phyloP scores from a whole-genome alignment of 1,140 invertebrate genomes.

The Leptoteleia sp. region DNA sequence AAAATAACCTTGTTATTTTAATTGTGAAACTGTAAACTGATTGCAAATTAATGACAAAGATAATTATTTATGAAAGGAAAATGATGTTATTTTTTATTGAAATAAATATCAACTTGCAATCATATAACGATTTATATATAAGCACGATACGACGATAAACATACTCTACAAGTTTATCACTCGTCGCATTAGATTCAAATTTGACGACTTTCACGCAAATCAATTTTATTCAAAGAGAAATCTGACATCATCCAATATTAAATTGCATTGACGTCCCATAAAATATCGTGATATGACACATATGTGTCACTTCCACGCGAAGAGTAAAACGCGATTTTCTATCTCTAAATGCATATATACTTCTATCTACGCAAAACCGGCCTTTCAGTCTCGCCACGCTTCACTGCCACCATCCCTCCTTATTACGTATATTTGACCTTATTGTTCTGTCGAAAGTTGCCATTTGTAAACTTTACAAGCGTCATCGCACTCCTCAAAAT shows the following conservation, averaged over 20 bases:
- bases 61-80: no score
- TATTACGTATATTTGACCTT: conserved; percentile 65
- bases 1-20: no score
- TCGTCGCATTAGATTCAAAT: conserved; percentile 34
- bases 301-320: conserved; percentile 35
- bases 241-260: conserved; percentile 15
- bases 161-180: no score
- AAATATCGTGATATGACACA: conserved; percentile 45
- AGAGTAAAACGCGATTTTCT: conserved; percentile 48
- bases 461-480: no score
- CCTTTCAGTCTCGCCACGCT: conserved; percentile 55
- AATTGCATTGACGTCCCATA: conserved; percentile 39
- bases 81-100: no score
- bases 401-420: conserved; percentile 61
- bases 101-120: no score
- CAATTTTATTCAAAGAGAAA: conserved; percentile 51
- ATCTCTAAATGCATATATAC: conserved; percentile 41
- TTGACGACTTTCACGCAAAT: conserved; percentile 42
- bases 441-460: conserved; percentile 63
- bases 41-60: no score
- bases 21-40: no score
- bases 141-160: no score
- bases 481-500: no score
- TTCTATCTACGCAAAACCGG: conserved; percentile 41
- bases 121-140: no score